Evolutionary conservation across 2,888 invertebrate species (phyloP).

Genomic region (Tetragonisca angustula): DNA sequence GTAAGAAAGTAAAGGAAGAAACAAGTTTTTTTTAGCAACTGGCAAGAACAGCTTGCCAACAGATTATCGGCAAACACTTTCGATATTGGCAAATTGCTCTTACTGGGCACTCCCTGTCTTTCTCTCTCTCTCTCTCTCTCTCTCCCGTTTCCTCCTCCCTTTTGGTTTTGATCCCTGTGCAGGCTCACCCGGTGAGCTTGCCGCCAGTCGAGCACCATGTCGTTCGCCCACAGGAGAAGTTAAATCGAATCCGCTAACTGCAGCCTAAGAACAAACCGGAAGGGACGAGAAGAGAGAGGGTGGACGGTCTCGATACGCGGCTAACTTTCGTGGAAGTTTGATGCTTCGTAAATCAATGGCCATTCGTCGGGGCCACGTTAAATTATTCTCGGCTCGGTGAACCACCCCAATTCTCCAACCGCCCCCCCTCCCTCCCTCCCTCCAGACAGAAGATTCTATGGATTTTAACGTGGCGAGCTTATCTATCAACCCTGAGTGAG

Average conservation of each 20-base stretch:
- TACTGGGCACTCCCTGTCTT: conserved; percentile 47
- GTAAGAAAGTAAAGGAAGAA: not conserved
- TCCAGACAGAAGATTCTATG: conserved; percentile 19
- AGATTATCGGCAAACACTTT: conserved; percentile 76
- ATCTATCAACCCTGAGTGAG: conserved; percentile 6
- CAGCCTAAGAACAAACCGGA: conserved; percentile 78
- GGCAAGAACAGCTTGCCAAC: conserved; percentile 58
- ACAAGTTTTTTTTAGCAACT: conserved; percentile 53
- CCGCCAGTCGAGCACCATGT: conserved; percentile 49
- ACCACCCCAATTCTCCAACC: not conserved
- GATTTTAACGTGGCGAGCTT: conserved; percentile 48
- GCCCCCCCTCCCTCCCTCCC: not conserved
- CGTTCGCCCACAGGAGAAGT: conserved; percentile 75
- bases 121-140: conserved; percentile 28
- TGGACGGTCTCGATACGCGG: conserved; percentile 70
- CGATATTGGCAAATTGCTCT: conserved; percentile 78
- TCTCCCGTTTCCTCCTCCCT: conserved; percentile 35
- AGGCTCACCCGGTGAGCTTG: conserved; percentile 28
- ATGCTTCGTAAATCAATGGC: conserved; percentile 77
- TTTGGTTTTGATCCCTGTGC: conserved; percentile 51
- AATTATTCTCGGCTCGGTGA: conserved; percentile 70
- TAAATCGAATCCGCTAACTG: conserved; percentile 82
- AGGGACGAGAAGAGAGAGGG: conserved; percentile 46
- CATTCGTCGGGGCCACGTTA: conserved; percentile 75
- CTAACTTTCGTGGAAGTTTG: conserved; percentile 73